Base-by-base conservation (phyloP, 2,888 invertebrate genomes). In the Synanthedon tipuliformis region DNA sequence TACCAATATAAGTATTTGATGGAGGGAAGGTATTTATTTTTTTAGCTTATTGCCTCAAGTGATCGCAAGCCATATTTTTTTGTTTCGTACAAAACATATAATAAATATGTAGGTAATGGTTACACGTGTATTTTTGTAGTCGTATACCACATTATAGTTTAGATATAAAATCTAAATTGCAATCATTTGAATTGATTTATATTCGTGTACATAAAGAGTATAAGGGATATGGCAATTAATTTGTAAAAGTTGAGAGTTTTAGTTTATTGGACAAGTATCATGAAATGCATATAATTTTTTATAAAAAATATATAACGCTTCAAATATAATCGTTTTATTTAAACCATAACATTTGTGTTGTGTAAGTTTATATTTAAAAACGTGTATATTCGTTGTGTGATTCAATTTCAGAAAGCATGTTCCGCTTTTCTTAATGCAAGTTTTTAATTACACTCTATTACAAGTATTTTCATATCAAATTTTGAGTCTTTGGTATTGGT, bases 201-300 rank as follows among this genome's bases (percentile, higher is more conserved):
- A 59, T 59, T 55, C 58, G 59, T 51, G 49, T 50, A 34, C 50
- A 54, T 57, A 59, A 56, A 57, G 61, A 55, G 50, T 61, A 23
- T 23, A 65, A 69, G 73, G 70, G 66, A 70, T 68, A 69, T 68
- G 65, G 15, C 65, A 68, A 64, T 59, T 63, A 60, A 56, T 62
- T 61, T 65, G 54, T 53, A 53, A 51, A 56, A 61, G 60, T 55
- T 55, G 50, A 45, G 45, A 45, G 58, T 56, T 56, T 60, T 57
- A 62, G 59, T 71, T 71, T 75, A 73, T 79, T 78, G 75, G 68
- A 79, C 74, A 75, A 73, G 66, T 81, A 73, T 78, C 75, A 73
- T 73, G 66, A 78, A 80, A 78, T 78, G 78, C 78, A 79, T 82
- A 78, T 83, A 81, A 82, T 81, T 86, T 80, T 86, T 77, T 75